phyloP scores from a whole-genome alignment of 2,113 vertebrate genomes.

The Microtus ochrogaster region DNA sequence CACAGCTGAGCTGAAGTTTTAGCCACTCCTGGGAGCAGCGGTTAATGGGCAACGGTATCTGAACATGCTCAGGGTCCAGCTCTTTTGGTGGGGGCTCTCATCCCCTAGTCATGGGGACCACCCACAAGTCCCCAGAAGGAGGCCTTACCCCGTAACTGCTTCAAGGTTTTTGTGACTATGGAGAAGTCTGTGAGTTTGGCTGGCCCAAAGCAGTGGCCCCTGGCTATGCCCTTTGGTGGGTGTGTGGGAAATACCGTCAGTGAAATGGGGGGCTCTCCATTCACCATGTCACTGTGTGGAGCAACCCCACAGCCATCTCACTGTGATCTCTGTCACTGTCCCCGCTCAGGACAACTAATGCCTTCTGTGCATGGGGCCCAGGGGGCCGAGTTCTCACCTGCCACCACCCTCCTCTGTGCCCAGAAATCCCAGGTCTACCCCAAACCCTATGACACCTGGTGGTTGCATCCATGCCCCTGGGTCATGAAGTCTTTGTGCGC shows the following conservation, averaged over 20 bases:
- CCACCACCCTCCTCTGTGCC: neutral
- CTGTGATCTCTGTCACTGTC: neutral
- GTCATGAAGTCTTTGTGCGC: neutral
- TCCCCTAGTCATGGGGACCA: neutral
- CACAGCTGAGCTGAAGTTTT: neutral
- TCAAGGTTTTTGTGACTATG: neutral
- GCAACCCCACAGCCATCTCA: neutral
- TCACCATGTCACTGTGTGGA: neutral
- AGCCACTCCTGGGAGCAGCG: neutral
- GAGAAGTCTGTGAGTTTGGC: neutral
- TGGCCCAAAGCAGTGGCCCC: neutral
- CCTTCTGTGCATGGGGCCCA: neutral
- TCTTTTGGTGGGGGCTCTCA: neutral
- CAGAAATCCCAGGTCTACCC: neutral
- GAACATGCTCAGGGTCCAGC: accelerated
- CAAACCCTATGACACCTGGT: neutral
- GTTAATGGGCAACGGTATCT: neutral
- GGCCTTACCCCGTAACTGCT: neutral
- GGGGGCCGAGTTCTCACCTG: neutral
- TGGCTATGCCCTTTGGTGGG: neutral
- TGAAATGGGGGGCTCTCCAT: neutral
- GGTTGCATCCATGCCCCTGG: neutral
- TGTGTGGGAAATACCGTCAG: neutral
- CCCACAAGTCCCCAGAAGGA: neutral
- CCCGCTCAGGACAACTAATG: neutral